A percentile compares a stretch with the other conserved stretches of the same genome.
Conservation (phyloP, 2,888 invertebrate species). For the Calameuta pallipes region DNA sequence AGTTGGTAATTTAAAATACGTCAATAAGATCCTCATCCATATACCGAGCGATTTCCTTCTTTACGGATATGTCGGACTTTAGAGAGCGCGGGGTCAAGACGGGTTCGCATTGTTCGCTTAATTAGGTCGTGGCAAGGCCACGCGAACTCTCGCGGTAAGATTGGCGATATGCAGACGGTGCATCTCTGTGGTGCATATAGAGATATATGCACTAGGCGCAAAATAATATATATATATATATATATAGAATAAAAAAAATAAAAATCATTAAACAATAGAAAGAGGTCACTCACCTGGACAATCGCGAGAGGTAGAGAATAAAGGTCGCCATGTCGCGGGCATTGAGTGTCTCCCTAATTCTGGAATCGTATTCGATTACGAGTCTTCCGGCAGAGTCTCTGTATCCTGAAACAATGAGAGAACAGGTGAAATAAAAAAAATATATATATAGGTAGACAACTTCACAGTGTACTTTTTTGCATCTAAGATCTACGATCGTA, state of each 20-base stretch:
- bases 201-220: too few relatives aligned
- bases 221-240: background rate
- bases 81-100: too few relatives aligned
- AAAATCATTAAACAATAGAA: too few relatives aligned
- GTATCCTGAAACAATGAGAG: conserved; percentile 71
- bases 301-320: conserved; percentile 77
- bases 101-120: too few relatives aligned
- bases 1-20: too few relatives aligned
- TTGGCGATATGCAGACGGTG: too few relatives aligned
- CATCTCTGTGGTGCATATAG: too few relatives aligned
- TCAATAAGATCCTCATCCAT: too few relatives aligned
- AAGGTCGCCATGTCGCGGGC: conserved; percentile 78
- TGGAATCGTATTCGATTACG: conserved; percentile 75
- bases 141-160: too few relatives aligned
- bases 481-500: background rate
- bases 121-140: too few relatives aligned
- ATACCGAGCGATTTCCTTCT: too few relatives aligned
- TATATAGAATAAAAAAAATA: conserved; percentile 32
- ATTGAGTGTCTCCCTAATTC: conserved; percentile 71
- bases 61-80: too few relatives aligned
- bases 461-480: background rate
- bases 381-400: conserved; percentile 75
- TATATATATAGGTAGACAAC: background rate
- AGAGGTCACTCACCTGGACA: conserved; percentile 70
- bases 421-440: conserved; percentile 30